Base-by-base conservation (phyloP, 2,888 invertebrate genomes). In the Dolichopus griseipennis region DNA sequence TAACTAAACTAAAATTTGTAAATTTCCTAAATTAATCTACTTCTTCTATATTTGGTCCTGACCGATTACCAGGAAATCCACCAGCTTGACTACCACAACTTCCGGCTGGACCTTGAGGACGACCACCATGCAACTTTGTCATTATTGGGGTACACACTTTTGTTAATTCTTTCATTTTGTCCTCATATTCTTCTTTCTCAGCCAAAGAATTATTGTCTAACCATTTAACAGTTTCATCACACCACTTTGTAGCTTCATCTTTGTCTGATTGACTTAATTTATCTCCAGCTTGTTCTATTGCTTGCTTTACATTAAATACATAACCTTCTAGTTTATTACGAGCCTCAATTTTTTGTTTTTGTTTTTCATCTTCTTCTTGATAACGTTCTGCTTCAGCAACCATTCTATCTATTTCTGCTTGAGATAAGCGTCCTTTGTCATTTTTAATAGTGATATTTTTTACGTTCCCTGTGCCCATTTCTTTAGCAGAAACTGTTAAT, bases 371-470 rank as follows among this genome's bases (percentile, higher is more conserved):
- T 73, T 90, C 89, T 64, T 87, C 88, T 65, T 85, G 84, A 80
- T 88, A 90, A 64, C 80, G 83, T 75, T 90, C 90, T 0, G 90
- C 90, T 72, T 90, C 90, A 0, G 85, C 78, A 65, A 90, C 79
- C 90, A 90, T 91, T 69, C 87, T 83, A 71, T 91, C 90, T 72
- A 91, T 91, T 43, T 92, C 91, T 9, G 87, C 88, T 76, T 90
- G 89, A 27, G 89, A 89, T 66, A 92, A 82, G 6, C 91, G 84
- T 0, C 90, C 90, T 75, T 88, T 89, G 82, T 91, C 90, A 80
- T 91, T 91, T 76, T 88, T 89, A 71, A 92, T 92, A 64, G 89
- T 88, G 71, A 92, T 91, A 76, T 88, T 88, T 78, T 87, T 88
- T 72, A 85, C 85, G 72, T 88, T 88, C 18, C 84, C 86, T 2